Conservation (phyloP, 1,140 invertebrate species). For the Brachionus paranguensis region DNA sequence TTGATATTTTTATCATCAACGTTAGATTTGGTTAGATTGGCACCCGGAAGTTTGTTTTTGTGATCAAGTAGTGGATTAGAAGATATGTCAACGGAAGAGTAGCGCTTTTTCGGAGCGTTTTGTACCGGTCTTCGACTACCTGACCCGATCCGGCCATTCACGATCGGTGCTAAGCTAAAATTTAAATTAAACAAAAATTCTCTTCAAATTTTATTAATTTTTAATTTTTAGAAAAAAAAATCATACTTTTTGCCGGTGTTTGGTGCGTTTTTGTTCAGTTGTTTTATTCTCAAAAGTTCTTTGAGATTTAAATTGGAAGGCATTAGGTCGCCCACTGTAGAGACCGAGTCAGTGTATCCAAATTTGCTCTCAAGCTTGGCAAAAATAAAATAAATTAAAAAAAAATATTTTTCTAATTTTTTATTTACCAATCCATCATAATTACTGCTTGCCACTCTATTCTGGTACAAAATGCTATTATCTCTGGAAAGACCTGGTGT, state of each 20-base stretch:
- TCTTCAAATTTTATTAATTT: not conserved
- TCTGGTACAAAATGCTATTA: conserved; percentile 20
- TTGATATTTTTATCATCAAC: not conserved
- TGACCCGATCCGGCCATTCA: conserved; percentile 1
- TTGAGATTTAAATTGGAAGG: not conserved
- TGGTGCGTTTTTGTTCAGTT: conserved; percentile 8
- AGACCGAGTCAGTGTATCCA: conserved; percentile 17
- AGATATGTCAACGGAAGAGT: conserved; percentile 13
- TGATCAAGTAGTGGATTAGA: not conserved
- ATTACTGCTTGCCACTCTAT: not conserved
- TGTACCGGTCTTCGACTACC: not conserved
- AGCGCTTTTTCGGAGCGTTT: conserved; percentile 5
- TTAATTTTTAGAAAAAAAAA: not conserved
- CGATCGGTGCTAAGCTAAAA: not conserved
- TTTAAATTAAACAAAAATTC: not conserved
- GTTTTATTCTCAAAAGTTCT: conserved; percentile 5
- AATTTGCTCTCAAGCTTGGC: not conserved
- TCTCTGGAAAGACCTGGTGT: not conserved
- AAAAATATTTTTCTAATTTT: not conserved
- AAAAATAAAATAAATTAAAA: not conserved
- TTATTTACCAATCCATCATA: not conserved
- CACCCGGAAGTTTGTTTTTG: conserved; percentile 9
- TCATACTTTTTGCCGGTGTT: not conserved
- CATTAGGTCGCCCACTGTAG: not conserved
- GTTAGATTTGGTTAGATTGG: not conserved